Conservation (phyloP, 2,888 invertebrate genomes). For the Tricholauxania praeusta region DNA sequence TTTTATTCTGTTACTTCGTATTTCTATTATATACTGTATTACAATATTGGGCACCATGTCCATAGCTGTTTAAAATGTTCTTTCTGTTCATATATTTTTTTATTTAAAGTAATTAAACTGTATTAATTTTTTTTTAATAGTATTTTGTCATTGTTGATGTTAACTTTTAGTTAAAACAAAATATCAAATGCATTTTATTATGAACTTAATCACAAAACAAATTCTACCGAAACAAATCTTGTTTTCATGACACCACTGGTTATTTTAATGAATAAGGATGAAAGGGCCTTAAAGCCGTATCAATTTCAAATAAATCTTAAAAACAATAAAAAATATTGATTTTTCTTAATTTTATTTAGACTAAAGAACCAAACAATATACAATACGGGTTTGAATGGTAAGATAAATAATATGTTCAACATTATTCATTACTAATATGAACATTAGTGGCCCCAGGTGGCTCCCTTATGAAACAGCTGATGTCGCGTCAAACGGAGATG, state of each 20-base stretch:
- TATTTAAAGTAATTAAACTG: constrained; percentile 43
- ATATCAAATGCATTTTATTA: constrained; percentile 47
- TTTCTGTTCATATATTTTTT: constrained; percentile 12
- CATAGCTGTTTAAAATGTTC: neutral
- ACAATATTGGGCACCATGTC: neutral
- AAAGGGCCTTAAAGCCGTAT: too few relatives aligned
- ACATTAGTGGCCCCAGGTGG: too few relatives aligned
- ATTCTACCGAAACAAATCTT: constrained; percentile 33
- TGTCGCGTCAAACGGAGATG: too few relatives aligned
- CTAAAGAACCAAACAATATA: too few relatives aligned
- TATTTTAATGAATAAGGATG: neutral
- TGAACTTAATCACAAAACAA: constrained; percentile 45
- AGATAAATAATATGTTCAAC: too few relatives aligned
- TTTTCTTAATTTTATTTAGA: too few relatives aligned
- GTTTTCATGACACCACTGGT: constrained; percentile 9
- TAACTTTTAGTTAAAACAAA: constrained; percentile 41
- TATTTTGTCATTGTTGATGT: constrained; percentile 37
- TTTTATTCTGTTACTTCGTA: neutral
- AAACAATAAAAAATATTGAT: too few relatives aligned
- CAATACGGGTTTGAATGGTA: too few relatives aligned
- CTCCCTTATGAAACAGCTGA: too few relatives aligned
- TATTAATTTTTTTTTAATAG: constrained; percentile 17
- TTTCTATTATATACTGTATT: neutral
- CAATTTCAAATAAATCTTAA: too few relatives aligned
- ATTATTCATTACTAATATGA: too few relatives aligned